phyloP scores from a whole-genome alignment of 2,113 vertebrate species.

The Oplegnathus fasciatus region DNA sequence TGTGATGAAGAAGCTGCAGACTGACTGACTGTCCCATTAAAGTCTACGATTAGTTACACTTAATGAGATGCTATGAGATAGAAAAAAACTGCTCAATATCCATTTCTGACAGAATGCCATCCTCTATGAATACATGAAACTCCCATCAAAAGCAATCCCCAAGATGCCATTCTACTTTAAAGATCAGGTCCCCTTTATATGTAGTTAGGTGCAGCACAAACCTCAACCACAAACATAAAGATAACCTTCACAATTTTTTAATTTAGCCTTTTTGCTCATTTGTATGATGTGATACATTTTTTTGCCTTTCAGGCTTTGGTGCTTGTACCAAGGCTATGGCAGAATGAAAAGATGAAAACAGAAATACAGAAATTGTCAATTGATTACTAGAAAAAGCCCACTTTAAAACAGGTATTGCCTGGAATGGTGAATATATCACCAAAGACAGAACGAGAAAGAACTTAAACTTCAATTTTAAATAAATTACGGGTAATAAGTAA shows the following conservation, averaged over 20 bases:
- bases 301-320: too few species aligned
- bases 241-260: background rate
- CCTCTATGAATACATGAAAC: background rate
- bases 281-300: background rate
- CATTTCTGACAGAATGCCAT: background rate
- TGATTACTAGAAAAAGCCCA: background rate
- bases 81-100: background rate
- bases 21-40: background rate
- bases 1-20: background rate
- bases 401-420: background rate
- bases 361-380: background rate
- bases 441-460: background rate
- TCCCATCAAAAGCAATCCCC: background rate
- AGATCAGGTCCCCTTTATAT: background rate
- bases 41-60: background rate
- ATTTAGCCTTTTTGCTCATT: background rate
- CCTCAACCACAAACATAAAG: background rate
- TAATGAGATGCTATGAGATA: background rate
- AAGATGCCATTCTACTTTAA: background rate
- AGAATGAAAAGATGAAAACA: too few species aligned
- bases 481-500: background rate
- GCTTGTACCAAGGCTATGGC: too few species aligned
- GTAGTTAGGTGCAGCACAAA: background rate
- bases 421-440: background rate
- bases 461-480: background rate